Base-by-base conservation (phyloP, 2,888 invertebrate species). In the Ferrisia virgata region DNA sequence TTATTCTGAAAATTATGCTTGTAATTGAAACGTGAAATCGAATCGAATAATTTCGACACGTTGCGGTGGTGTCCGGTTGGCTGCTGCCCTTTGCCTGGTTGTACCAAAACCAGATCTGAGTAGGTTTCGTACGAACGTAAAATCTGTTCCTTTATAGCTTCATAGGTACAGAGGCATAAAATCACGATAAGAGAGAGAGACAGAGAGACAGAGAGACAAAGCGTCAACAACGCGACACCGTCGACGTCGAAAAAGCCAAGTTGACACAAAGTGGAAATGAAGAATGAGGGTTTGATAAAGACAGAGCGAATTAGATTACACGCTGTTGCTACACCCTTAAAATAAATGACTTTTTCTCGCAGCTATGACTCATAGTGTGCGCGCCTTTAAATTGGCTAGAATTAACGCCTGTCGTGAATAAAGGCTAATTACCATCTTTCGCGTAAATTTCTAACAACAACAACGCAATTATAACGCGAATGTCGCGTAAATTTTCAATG, bases 211-310 rank as follows among this genome's bases (percentile, higher is more conserved):
- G n/a, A n/a, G n/a, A n/a, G n/a, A n/a, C n/a, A n/a, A n/a, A n/a
- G n/a, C n/a, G n/a, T n/a, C n/a, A n/a, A n/a, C n/a, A n/a, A n/a
- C n/a, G n/a, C 33, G 72, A 69, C 18, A 53, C 13, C 53, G 15
- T 53, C 18, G 31, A 33, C 33, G 33, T 76, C 2, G 28, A 72
- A 33, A 72, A 72, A 76, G 18, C 31, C 72, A 36, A 76, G 8
- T 76, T 76, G 72, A 76, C 72, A 76, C 36, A 76, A 72, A 76
- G 72, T 76, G 72, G 72, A 76, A 76, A 76, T 76, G 72, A 76
- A 76, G 72, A 76, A 76, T 76, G 72, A 76, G 72, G 72, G 72
- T 36, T 76, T 76, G 72, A 76, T 76, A 76, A 76, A 76, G 72
- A 76, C 72, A 76, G 18, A 36, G 72, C 72, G 72, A 76, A 76